A percentile compares a stretch with the other conserved stretches of the same genome.
Evolutionary conservation across 2,797 vertebrate species (phyloP).

Genomic region (Atherinosoma microstoma): DNA sequence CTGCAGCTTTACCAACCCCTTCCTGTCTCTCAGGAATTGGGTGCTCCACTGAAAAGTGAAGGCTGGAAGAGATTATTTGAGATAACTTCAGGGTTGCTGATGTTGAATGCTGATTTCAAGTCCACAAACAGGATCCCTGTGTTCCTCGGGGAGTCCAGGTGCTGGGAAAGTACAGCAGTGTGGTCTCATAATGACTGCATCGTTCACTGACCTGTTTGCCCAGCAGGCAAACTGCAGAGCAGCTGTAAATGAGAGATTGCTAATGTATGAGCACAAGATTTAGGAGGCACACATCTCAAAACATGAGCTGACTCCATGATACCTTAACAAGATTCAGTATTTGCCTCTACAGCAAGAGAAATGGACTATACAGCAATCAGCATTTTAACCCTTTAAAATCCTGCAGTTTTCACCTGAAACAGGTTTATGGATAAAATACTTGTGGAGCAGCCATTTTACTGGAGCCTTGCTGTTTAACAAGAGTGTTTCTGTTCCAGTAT

Average conservation of each 20-base stretch:
- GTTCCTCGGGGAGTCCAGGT: not conserved
- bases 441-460: no score
- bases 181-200: not conserved
- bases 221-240: not conserved
- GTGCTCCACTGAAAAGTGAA: not conserved
- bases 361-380: not conserved
- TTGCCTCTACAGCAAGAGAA: not conserved
- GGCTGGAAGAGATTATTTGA: not conserved
- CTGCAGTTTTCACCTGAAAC: no score
- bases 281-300: not conserved
- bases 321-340: not conserved
- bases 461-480: no score
- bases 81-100: not conserved
- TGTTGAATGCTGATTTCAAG: not conserved
- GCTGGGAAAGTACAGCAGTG: not conserved
- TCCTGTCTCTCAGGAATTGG: slow-evolving; percentile 1
- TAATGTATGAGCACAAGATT: not conserved
- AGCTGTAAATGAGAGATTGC: not conserved
- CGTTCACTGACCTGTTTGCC: not conserved
- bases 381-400: not conserved
- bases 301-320: not conserved
- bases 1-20: not conserved
- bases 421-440: no score
- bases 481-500: no score
- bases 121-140: not conserved